Evolutionary conservation across 92 coral and sea anemone genomes (phyloP).

Genomic region (Palythoa grandiflora): DNA sequence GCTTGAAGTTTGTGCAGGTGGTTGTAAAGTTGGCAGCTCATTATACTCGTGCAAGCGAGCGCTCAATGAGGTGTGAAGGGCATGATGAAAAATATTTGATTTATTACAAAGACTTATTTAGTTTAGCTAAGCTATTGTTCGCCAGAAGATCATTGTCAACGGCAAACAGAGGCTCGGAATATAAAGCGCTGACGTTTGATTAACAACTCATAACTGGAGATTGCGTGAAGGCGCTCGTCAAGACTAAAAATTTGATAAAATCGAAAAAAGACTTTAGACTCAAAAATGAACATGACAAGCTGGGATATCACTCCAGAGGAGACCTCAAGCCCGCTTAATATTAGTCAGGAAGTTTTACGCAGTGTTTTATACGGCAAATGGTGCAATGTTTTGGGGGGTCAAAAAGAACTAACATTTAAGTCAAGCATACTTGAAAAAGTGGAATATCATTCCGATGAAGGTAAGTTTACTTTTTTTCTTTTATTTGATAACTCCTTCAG

Average conservation of each 20-base stretch:
- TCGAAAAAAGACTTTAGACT: conserved; percentile 9
- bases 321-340: conserved; percentile 78
- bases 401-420: conserved; percentile 95
- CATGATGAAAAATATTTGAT: conserved; percentile 98
- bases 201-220: conserved; percentile 74
- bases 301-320: conserved; percentile 48
- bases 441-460: conserved; percentile 95
- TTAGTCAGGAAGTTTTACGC: conserved; percentile 94
- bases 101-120: conserved; percentile 99
- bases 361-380: conserved; percentile 99
- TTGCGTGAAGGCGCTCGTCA: conserved; percentile 74
- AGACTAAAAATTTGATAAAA: conserved; percentile 34
- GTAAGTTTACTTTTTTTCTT: conserved; percentile 54
- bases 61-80: conserved; percentile 98
- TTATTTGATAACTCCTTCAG: not conserved
- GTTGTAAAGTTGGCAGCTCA: conserved; percentile 80
- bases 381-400: conserved; percentile 99
- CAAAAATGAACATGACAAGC: conserved; percentile 30
- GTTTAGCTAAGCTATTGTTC: conserved; percentile 98
- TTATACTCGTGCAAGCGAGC: conserved; percentile 73
- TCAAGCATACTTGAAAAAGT: conserved; percentile 88
- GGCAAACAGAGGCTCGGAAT: conserved; percentile 77
- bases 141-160: conserved; percentile 91
- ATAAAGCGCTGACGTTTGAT: conserved; percentile 79
- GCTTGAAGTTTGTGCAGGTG: conserved; percentile 78